Percentiles rank a stretch among this genome's conserved stretches.
phyloP scores from a whole-genome alignment of 2,888 invertebrate species.

The Margaritifera margaritifera region DNA sequence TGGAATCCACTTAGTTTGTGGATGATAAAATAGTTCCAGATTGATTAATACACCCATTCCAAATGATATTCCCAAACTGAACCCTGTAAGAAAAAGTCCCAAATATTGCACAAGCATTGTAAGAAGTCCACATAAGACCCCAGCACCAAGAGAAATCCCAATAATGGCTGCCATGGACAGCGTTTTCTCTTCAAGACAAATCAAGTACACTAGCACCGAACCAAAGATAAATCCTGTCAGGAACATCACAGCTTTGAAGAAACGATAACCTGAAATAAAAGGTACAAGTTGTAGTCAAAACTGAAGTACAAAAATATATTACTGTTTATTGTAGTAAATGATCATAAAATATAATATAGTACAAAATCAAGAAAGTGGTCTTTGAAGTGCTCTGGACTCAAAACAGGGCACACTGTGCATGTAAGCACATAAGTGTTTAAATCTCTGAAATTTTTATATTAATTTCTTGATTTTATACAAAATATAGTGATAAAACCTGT shows the following conservation, averaged over 20 bases:
- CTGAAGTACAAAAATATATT: not conserved
- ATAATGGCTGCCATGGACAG: constrained; percentile 81
- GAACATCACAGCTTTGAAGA: constrained; percentile 91
- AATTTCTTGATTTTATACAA: too few relatives aligned
- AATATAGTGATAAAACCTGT: too few relatives aligned
- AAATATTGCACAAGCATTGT: constrained; percentile 88
- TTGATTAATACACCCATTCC: constrained; percentile 67
- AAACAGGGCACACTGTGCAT: too few relatives aligned
- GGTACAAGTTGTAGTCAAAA: not conserved
- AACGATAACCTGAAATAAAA: constrained; percentile 83
- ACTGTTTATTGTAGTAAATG: too few relatives aligned
- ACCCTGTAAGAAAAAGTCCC: constrained; percentile 86
- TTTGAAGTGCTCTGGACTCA: not conserved
- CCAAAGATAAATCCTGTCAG: constrained; percentile 90
- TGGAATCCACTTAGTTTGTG: constrained; percentile 81
- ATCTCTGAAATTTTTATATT: too few relatives aligned
- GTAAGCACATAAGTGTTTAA: too few relatives aligned
- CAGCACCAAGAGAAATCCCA: constrained; percentile 83
- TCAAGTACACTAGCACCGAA: constrained; percentile 85
- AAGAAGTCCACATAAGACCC: constrained; percentile 84
- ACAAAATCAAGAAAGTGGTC: too few relatives aligned
- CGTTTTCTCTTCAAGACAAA: constrained; percentile 85
- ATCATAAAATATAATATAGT: too few relatives aligned
- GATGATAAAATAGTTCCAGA: constrained; percentile 77
- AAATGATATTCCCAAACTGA: constrained; percentile 81